Base-by-base conservation (phyloP, 2,888 invertebrate species). In the Tolmerus cingulatus region DNA sequence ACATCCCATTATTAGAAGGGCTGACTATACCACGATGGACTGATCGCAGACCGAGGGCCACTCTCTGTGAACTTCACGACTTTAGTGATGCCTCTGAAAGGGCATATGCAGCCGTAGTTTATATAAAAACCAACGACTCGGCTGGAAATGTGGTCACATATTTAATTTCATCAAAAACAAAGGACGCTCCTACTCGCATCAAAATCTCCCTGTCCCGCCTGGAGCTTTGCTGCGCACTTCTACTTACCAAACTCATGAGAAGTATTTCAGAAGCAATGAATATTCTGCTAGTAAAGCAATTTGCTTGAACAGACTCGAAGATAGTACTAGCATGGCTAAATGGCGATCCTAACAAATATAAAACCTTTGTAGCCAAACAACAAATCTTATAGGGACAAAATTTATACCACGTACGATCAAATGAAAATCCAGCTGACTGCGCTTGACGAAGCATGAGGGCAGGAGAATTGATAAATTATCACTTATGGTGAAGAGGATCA, bases 401-500 rank as follows among this genome's bases (percentile, higher is more conserved):
- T 23, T 66, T 4, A 14, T 23, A 23, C 16, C 66, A 66, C 23
- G 23, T 66, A 8, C 2, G 66, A 8, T 66, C 66, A n/a, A 66
- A 66, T 2, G 66, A 66, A 7, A 90, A 90, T 74, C 88, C 89
- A 14, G 89, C 89, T 2, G 89, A 90, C 74, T 51, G 87, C 14
- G 87, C 88, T 30, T 89, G 89, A 9, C 86, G 89, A 37, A 89
- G 90, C 16, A 74, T 85, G 0, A 9, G 37, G 76, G 89, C 88
- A 12, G 46, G 88, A 5, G 66, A 86, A 78, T 23, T 90, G 1
- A 66, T 88, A 16, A 77, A 74, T 9, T 74, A 79, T 46, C 16
- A 66, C 9, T 86, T 89, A 16, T 90, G 89, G 89, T 89, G 89
- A 89, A 87, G 87, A 16, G 89, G 89, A n/a, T 90, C 90, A 2